phyloP scores from a whole-genome alignment of 2,113 vertebrate genomes.

The Phyllopteryx taeniolatus region DNA sequence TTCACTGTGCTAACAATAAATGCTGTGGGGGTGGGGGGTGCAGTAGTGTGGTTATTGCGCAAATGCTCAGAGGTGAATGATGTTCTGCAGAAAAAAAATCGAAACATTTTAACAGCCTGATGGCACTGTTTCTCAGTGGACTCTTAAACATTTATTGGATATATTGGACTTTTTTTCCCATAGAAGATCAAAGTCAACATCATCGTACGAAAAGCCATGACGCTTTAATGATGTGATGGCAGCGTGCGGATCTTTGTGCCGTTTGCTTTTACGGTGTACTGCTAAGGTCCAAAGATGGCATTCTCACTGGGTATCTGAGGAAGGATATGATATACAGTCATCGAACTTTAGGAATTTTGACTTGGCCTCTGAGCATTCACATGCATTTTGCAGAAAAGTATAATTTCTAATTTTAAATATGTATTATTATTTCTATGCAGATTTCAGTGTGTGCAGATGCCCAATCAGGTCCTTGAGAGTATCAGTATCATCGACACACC shows the following conservation, averaged over 20 bases:
- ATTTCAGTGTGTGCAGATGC: constrained; percentile 85
- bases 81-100: too few species aligned
- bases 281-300: background rate
- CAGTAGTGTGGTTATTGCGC: background rate
- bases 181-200: too few species aligned
- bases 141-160: too few species aligned
- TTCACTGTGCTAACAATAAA: background rate
- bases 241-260: too few species aligned
- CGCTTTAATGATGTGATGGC: background rate
- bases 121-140: too few species aligned
- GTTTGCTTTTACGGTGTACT: too few species aligned
- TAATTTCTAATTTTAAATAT: background rate
- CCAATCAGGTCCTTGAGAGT: constrained; percentile 82
- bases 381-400: background rate
- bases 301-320: background rate
- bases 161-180: too few species aligned
- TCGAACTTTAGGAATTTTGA: background rate
- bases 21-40: background rate
- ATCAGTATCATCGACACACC: constrained; percentile 87
- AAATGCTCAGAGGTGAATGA: too few species aligned
- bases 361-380: background rate
- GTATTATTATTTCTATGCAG: constrained; percentile 41
- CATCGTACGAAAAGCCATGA: too few species aligned
- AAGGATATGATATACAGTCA: too few species aligned
- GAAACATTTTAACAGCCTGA: too few species aligned